These are phyloP conservation scores for Pachydiplax longipennis DNA, from an alignment of 2,888 invertebrate species.

Conservation along the genomic window DNA sequence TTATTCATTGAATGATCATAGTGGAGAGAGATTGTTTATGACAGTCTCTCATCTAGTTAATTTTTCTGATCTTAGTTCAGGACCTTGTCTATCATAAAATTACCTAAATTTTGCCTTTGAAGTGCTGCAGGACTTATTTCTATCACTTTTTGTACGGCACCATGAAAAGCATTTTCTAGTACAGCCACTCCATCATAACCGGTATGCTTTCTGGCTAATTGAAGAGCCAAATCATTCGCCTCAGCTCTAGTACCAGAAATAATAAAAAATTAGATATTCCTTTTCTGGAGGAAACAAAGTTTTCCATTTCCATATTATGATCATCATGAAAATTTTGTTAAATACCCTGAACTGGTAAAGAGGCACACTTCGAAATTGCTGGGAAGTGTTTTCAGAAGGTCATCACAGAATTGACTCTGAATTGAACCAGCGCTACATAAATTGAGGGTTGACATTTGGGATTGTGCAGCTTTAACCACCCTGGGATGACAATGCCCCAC, in stretches of 20 bases:
- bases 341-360: constrained; percentile 65
- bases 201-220: constrained; percentile 64
- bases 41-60: not conserved
- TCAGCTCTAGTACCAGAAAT: constrained; percentile 64
- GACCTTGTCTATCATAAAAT: not conserved
- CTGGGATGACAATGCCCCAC: constrained; percentile 61
- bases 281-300: too few species aligned
- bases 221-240: constrained; percentile 67
- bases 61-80: too few species aligned
- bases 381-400: constrained; percentile 61
- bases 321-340: not conserved
- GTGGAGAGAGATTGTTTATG: not conserved
- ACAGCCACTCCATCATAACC: constrained; percentile 61
- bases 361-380: constrained; percentile 61
- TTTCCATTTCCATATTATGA: not conserved
- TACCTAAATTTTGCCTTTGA: constrained; percentile 49
- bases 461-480: constrained; percentile 61
- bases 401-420: constrained; percentile 58
- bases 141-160: constrained; percentile 61
- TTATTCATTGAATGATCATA: not conserved
- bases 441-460: constrained; percentile 62
- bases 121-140: constrained; percentile 54
- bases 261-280: too few species aligned
- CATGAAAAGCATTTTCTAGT: constrained; percentile 65
- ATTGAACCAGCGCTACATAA: constrained; percentile 58